Conservation (phyloP, 2,797 vertebrate genomes). For the Stomatorhinus walkeri region DNA sequence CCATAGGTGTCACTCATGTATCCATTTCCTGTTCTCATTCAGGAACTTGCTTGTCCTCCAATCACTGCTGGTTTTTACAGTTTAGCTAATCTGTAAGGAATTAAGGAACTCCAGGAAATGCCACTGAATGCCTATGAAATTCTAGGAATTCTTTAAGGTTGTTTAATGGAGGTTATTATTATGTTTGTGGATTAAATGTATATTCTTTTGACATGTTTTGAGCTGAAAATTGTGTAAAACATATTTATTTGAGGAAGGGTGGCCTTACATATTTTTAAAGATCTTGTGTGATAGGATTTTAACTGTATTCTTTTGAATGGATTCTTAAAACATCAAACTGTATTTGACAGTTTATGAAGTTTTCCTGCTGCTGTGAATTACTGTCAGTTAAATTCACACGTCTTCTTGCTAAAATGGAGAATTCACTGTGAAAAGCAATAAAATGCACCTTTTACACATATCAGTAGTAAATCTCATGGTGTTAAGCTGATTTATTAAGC, state of each 20-base stretch:
- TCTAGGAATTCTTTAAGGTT: neutral
- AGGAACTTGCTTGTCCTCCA: neutral
- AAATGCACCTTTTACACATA: neutral
- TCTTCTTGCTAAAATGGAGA: neutral
- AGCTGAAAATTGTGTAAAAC: neutral
- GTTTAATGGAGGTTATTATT: neutral
- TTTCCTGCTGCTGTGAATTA: neutral
- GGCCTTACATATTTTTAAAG: neutral
- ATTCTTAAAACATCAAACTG: neutral
- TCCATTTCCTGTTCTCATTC: neutral
- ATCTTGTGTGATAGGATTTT: neutral
- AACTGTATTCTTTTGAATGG: neutral
- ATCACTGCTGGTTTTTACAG: neutral
- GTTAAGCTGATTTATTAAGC: neutral
- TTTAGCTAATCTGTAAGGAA: neutral
- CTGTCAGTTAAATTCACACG: neutral
- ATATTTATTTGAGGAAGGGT: constrained; percentile 9
- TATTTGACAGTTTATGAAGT: neutral
- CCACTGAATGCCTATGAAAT: neutral
- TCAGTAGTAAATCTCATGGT: neutral
- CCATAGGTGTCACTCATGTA: neutral
- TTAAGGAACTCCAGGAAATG: neutral
- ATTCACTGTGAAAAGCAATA: constrained; percentile 13
- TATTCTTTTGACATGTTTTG: neutral
- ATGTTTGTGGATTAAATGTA: neutral